Conservation (phyloP, 1,140 invertebrate species). For the Kradibia gibbosae region DNA sequence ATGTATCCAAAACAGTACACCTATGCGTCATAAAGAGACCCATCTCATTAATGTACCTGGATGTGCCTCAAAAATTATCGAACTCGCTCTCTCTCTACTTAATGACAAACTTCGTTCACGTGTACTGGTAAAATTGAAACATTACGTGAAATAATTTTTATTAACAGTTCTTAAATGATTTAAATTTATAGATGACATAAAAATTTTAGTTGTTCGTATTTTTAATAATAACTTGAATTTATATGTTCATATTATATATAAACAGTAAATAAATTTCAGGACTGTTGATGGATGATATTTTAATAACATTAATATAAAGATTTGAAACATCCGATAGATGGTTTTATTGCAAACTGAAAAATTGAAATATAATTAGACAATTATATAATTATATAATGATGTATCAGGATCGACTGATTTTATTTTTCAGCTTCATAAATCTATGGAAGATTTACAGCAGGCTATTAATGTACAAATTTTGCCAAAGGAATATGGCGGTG, state of each 20-base stretch:
- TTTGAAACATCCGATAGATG: too few relatives aligned
- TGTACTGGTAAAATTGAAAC: slow-evolving; percentile 76
- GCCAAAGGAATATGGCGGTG: slow-evolving; percentile 89
- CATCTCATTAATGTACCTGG: slow-evolving; percentile 88
- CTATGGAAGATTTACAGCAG: slow-evolving; percentile 79
- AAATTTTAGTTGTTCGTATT: too few relatives aligned
- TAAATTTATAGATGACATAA: too few relatives aligned
- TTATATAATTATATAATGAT: too few relatives aligned
- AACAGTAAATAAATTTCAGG: too few relatives aligned
- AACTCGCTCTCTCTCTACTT: slow-evolving; percentile 83
- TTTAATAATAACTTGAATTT: too few relatives aligned
- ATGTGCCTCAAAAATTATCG: slow-evolving; percentile 83
- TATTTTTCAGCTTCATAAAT: slow-evolving; percentile 78
- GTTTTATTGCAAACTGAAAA: too few relatives aligned
- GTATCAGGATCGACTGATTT: neutral
- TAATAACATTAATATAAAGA: too few relatives aligned
- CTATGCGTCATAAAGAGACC: slow-evolving; percentile 88
- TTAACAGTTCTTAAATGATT: too few relatives aligned
- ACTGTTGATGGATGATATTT: too few relatives aligned
- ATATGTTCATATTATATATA: too few relatives aligned
- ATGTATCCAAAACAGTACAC: slow-evolving; percentile 89
- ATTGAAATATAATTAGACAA: too few relatives aligned
- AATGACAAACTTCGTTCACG: slow-evolving; percentile 86
- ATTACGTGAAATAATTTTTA: neutral
- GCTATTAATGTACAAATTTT: slow-evolving; percentile 82